A percentile compares a stretch with the other conserved stretches of the same genome.
phyloP scores from a whole-genome alignment of 2,797 vertebrate species.

The Anableps anableps region DNA sequence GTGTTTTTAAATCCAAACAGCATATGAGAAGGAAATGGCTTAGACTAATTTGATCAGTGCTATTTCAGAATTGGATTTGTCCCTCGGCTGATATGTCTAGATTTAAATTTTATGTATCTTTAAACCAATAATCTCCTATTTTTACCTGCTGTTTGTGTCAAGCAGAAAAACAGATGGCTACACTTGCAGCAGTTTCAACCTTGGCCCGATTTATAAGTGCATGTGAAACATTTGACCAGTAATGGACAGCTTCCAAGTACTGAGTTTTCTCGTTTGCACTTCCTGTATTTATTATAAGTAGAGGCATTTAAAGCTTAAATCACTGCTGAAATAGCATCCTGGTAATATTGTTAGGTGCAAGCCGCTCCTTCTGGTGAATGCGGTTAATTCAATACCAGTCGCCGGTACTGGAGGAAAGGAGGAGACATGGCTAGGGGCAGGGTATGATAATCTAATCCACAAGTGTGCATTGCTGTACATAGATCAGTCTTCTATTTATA shows the following conservation, averaged over 20 bases:
- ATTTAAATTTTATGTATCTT: constrained; percentile 50
- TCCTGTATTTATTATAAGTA: constrained; percentile 77
- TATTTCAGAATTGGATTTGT: constrained; percentile 60
- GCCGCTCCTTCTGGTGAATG: constrained; percentile 65
- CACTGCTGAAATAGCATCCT: constrained; percentile 68
- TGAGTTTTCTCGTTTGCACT: constrained; percentile 51
- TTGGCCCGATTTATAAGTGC: constrained; percentile 46
- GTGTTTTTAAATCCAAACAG: constrained; percentile 53
- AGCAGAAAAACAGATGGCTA: constrained; percentile 42
- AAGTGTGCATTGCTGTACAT: constrained; percentile 69
- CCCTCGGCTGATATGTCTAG: constrained; percentile 46
- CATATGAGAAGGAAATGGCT: constrained; percentile 58
- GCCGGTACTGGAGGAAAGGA: constrained; percentile 48
- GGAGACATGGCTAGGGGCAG: constrained; percentile 53
- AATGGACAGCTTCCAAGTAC: constrained; percentile 39
- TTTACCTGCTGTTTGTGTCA: constrained; percentile 33
- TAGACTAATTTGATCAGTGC: constrained; percentile 49
- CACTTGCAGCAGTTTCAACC: constrained; percentile 29
- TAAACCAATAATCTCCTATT: constrained; percentile 56
- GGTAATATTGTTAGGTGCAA: constrained; percentile 77
- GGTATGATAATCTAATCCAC: constrained; percentile 71
- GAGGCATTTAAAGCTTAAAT: constrained; percentile 70
- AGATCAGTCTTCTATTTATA: constrained; percentile 62
- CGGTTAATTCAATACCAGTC: constrained; percentile 76
- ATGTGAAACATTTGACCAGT: constrained; percentile 54